A percentile compares a stretch with the other conserved stretches of the same genome.
These are phyloP conservation scores for Gnathonemus longibarbis DNA, from an alignment of 2,113 vertebrate genomes.

Conservation along the genomic window DNA sequence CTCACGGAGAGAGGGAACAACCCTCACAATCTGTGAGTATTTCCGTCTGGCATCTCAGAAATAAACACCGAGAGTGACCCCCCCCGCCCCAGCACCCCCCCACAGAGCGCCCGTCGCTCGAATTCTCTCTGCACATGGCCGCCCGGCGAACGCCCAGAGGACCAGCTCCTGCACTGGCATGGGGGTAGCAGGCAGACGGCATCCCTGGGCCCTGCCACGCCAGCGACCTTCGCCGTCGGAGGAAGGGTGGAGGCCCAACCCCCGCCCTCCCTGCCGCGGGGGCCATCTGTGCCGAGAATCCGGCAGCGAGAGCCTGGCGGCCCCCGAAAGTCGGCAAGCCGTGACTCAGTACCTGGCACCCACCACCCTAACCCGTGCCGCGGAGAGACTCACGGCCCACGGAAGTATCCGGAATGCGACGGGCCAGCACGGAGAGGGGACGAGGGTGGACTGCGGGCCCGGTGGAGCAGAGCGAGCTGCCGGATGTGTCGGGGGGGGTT, in stretches of 20 bases:
- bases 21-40: slow-evolving; percentile 68
- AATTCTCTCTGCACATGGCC: slow-evolving; percentile 30
- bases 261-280: slow-evolving; percentile 32
- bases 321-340: slow-evolving; percentile 19
- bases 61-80: slow-evolving; percentile 16
- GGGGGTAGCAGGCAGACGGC: slow-evolving; percentile 24
- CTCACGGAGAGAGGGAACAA: slow-evolving; percentile 68
- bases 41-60: slow-evolving; percentile 58
- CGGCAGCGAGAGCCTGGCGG: slow-evolving; percentile 36
- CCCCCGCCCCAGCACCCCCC: background rate
- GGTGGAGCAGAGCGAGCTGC: background rate
- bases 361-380: background rate
- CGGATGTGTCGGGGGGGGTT: background rate
- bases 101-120: slow-evolving; percentile 25
- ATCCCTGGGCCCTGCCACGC: slow-evolving; percentile 32
- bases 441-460: background rate
- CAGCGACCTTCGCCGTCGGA: slow-evolving; percentile 36
- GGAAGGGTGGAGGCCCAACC: slow-evolving; percentile 31
- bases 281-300: slow-evolving; percentile 43
- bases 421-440: background rate
- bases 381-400: background rate
- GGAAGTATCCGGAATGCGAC: background rate
- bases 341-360: background rate
- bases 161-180: slow-evolving; percentile 5
- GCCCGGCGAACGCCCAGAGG: background rate